Evolutionary conservation across 2,113 vertebrate species (phyloP).

Genomic region (Pithys albifrons): DNA sequence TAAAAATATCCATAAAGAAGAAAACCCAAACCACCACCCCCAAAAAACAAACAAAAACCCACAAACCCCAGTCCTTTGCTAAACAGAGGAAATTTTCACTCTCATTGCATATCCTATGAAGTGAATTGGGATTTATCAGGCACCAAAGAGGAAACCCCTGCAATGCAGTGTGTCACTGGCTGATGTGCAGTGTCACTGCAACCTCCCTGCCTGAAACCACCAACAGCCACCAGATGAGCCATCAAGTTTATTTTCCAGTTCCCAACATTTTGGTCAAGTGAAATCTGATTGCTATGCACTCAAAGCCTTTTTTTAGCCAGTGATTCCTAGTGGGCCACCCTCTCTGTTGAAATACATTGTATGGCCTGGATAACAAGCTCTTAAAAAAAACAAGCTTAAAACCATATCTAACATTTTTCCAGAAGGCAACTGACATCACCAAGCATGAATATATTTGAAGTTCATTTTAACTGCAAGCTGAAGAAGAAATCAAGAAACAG

Average conservation of each 20-base stretch:
- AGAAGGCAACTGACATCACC: background rate
- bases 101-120: background rate
- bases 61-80: background rate
- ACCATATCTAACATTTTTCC: background rate
- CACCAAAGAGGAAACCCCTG: background rate
- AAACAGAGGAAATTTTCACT: background rate
- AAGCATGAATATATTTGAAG: background rate
- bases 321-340: background rate
- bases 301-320: background rate
- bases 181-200: too few relatives aligned
- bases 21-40: background rate
- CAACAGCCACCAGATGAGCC: background rate
- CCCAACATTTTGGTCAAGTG: background rate
- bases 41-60: background rate
- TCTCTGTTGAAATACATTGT: background rate
- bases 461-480: background rate
- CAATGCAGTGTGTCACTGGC: background rate
- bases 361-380: background rate
- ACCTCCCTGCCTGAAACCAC: background rate
- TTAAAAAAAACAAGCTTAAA: background rate
- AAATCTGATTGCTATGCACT: background rate
- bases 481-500: background rate
- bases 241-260: background rate
- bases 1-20: background rate
- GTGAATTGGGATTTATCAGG: background rate